Percentiles rank a stretch among this genome's conserved stretches.
phyloP scores from a whole-genome alignment of 2,797 vertebrate genomes.

The Arrhamphus sclerolepis region DNA sequence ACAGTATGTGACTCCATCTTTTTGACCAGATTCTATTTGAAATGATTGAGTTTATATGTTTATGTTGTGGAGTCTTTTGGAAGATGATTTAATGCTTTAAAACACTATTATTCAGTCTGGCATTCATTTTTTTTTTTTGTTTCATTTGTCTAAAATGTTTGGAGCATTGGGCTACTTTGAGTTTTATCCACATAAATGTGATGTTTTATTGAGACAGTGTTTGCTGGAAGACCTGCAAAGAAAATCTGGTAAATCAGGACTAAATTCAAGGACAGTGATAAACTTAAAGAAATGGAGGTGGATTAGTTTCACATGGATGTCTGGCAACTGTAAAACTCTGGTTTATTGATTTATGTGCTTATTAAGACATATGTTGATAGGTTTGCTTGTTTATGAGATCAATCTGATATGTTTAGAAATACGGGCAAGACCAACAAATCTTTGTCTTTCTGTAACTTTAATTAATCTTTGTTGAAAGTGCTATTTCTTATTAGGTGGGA shows the following conservation, averaged over 20 bases:
- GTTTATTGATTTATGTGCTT: not conserved
- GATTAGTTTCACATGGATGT: conserved; percentile 3
- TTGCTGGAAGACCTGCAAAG: conserved; percentile 19
- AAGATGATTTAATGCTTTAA: conserved; percentile 31
- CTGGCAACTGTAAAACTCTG: not conserved
- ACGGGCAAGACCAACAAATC: no score
- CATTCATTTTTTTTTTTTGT: conserved; percentile 51
- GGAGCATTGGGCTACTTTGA: conserved; percentile 54
- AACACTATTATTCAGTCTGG: conserved; percentile 46
- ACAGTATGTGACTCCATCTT: conserved; percentile 21
- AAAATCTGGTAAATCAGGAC: conserved; percentile 34
- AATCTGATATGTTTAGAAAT: no score
- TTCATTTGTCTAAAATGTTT: conserved; percentile 70
- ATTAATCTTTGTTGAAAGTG: conserved; percentile 11
- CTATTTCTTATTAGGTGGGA: conserved; percentile 30
- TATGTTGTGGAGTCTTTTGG: conserved; percentile 33
- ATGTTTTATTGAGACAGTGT: conserved; percentile 48
- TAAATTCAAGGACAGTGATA: conserved; percentile 24
- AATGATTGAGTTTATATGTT: conserved; percentile 35
- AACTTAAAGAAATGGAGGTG: not conserved
- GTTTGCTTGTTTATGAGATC: not conserved
- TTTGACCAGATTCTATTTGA: conserved; percentile 31
- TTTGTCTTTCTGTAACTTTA: not conserved
- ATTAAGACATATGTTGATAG: not conserved
- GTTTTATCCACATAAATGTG: conserved; percentile 70